These are phyloP conservation scores for Eudasyphora cyanicolor DNA, from an alignment of 2,888 invertebrate genomes.

Conservation along the genomic window DNA sequence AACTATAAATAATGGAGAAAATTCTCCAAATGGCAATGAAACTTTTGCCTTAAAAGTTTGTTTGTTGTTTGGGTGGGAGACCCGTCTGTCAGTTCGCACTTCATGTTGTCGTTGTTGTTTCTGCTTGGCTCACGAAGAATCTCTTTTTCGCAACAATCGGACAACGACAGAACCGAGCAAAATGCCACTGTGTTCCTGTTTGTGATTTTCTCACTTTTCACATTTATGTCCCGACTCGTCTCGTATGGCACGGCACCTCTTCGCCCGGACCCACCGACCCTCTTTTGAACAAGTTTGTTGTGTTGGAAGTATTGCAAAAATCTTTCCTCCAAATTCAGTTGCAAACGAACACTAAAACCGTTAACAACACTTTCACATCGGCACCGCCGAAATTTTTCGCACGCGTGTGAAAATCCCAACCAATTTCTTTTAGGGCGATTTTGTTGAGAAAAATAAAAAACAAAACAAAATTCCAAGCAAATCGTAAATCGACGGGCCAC, in stretches of 20 bases:
- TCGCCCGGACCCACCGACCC: neutral
- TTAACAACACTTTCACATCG: conserved; percentile 51
- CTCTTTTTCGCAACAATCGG: conserved; percentile 2
- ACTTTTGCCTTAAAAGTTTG: neutral
- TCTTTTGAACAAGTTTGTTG: neutral
- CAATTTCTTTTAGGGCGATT: conserved; percentile 40
- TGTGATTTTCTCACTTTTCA: neutral
- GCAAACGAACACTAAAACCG: conserved; percentile 66
- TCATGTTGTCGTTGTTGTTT: neutral
- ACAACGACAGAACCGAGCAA: neutral
- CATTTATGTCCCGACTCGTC: neutral
- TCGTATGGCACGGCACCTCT: no score
- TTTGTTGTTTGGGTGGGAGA: neutral
- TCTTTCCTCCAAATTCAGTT: conserved; percentile 63
- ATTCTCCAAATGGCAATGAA: neutral
- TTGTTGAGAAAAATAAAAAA: conserved; percentile 9
- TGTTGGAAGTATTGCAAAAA: conserved; percentile 59
- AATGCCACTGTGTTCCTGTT: conserved; percentile 18
- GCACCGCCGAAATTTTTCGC: conserved; percentile 49
- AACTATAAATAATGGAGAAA: neutral
- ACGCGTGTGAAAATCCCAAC: conserved; percentile 57
- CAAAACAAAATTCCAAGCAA: neutral
- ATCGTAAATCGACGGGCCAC: neutral
- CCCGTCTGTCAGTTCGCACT: neutral
- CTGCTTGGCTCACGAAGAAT: neutral